Evolutionary conservation across 1,140 invertebrate species (phyloP).

Genomic region (Orius insidiosus): DNA sequence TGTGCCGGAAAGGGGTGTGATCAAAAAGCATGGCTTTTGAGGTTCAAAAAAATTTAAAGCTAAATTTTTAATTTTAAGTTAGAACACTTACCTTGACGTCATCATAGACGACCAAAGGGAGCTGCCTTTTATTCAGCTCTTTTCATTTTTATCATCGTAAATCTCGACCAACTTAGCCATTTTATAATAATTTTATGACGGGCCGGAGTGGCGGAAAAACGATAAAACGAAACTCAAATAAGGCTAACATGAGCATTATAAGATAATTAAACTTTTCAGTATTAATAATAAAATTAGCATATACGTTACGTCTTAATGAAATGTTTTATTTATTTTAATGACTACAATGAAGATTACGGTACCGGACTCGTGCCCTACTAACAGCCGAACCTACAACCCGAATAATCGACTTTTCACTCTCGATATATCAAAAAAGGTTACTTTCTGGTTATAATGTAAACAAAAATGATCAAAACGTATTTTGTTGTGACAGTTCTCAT

Average conservation of each 20-base stretch:
- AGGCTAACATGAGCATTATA: neutral
- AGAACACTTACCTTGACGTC: conserved; percentile 51
- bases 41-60: neutral
- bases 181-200: neutral
- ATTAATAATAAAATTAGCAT: neutral
- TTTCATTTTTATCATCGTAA: conserved; percentile 43
- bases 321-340: neutral
- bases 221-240: neutral
- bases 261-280: neutral
- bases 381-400: no score
- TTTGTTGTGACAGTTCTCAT: neutral
- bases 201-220: neutral
- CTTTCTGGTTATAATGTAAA: no score
- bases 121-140: conserved; percentile 49
- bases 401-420: no score
- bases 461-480: neutral
- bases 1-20: neutral
- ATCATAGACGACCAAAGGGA: conserved; percentile 62
- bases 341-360: neutral
- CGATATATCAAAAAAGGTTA: no score
- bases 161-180: conserved; percentile 69
- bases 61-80: neutral
- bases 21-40: neutral
- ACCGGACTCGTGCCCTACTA: neutral
- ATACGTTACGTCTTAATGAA: no score